Conservation (phyloP, 2,888 invertebrate species). For the Dusona sp. region DNA sequence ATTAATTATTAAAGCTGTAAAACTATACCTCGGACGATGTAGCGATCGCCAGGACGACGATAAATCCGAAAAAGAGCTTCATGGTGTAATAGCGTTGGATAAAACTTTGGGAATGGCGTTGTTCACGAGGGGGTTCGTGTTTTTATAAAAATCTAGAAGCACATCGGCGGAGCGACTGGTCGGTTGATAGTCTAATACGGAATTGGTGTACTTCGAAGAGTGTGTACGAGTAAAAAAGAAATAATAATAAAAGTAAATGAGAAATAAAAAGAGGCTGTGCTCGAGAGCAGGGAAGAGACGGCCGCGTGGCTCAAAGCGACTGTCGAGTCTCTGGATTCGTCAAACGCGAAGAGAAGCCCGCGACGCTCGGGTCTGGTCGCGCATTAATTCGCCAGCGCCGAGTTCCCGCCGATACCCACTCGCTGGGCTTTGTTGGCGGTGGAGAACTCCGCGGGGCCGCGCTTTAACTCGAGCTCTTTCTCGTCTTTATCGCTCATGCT, state of each 20-base stretch:
- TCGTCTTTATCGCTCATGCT: neutral
- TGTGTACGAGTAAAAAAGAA: neutral
- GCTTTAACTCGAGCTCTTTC: slow-evolving; percentile 47
- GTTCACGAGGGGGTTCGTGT: slow-evolving; percentile 26
- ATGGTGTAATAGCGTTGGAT: slow-evolving; percentile 41
- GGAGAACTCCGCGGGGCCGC: slow-evolving; percentile 46
- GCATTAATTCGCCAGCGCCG: slow-evolving; percentile 57
- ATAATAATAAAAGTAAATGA: neutral
- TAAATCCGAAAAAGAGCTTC: slow-evolving; percentile 43
- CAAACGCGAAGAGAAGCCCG: slow-evolving; percentile 27
- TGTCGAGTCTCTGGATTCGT: slow-evolving; percentile 17
- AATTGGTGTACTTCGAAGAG: neutral
- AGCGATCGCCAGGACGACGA: slow-evolving; percentile 45
- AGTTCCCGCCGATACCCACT: slow-evolving; percentile 5
- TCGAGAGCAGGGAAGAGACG: neutral
- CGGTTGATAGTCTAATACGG: neutral
- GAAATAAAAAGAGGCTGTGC: slow-evolving; percentile 4
- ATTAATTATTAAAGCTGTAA: no score
- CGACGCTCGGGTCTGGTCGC: neutral
- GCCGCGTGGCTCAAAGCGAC: slow-evolving; percentile 41
- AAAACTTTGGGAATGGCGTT: slow-evolving; percentile 43
- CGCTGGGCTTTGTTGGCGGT: slow-evolving; percentile 9
- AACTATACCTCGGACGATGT: slow-evolving; percentile 55
- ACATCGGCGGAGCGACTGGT: neutral
- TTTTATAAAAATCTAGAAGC: slow-evolving; percentile 44